phyloP scores from a whole-genome alignment of 2,888 invertebrate species.

The Drosophila robusta region DNA sequence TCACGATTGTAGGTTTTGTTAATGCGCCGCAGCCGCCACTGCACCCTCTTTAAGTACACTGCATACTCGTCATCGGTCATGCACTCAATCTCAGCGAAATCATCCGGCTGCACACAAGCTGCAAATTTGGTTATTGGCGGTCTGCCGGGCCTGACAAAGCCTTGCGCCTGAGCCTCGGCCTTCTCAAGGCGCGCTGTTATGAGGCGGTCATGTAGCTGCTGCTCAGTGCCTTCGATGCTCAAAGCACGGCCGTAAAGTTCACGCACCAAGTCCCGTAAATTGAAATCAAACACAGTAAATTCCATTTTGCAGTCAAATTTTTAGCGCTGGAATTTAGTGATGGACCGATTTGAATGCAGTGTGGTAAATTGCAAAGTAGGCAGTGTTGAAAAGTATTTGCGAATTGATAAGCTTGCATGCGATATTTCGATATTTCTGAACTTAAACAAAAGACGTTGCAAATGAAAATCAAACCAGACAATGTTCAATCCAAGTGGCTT shows the following conservation, averaged over 20 bases:
- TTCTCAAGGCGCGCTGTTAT: constrained; percentile 33
- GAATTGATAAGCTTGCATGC: background rate
- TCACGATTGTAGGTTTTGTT: constrained; percentile 12
- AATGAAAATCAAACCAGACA: no score
- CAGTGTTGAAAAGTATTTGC: constrained; percentile 15
- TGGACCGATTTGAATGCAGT: background rate
- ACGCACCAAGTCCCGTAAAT: constrained; percentile 34
- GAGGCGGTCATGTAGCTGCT: constrained; percentile 34
- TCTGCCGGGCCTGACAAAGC: constrained; percentile 37
- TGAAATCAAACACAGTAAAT: constrained; percentile 37
- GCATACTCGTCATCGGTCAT: constrained; percentile 42
- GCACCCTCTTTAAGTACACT: constrained; percentile 22
- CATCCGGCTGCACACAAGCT: constrained; percentile 44
- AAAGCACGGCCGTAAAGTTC: constrained; percentile 38
- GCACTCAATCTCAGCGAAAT: constrained; percentile 35
- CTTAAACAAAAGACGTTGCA: no score
- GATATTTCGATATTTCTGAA: no score
- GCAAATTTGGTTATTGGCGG: constrained; percentile 37
- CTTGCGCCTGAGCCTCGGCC: constrained; percentile 50
- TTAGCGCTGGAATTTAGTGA: constrained; percentile 3
- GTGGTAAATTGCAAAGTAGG: background rate
- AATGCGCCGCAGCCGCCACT: constrained; percentile 41
- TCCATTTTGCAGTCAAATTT: constrained; percentile 36
- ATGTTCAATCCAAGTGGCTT: background rate
- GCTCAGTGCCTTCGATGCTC: constrained; percentile 30